Evolutionary conservation across 2,797 vertebrate genomes (phyloP), one percentile per base, ranked within the genome.

Genomic region (Tangara arthus): DNA sequence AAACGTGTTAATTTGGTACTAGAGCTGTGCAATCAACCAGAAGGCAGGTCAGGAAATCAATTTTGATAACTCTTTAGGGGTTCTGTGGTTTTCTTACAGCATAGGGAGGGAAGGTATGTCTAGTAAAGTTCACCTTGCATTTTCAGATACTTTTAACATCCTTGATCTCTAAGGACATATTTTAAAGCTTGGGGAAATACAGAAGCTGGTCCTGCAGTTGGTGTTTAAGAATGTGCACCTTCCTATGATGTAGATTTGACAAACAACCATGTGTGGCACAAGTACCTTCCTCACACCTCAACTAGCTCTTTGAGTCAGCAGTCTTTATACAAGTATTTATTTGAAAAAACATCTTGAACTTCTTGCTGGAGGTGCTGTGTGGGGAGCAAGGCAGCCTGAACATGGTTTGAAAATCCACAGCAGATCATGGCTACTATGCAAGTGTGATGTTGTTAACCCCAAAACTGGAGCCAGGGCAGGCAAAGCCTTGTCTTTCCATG

Each of bases 341-440:
- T 15, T 63, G 37, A 42, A 55, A 78, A 70, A 7, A 1, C n/a
- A 4, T 49, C 21, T 56, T 57, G 28, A 52, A 41, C n/a, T 1
- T 5, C 32, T 41, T 42, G 20, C 9, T 89, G 37, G 19, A 72
- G 18, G 20, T 77, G 16, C 50, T 34, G 3, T 3, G 0, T 4
- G 15, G 35, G n/a, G 32, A 64, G 20, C 9, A 55, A 63, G n/a
- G 15, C 30, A 65, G 9, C 7, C 39, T 42, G 41, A 50, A 52
- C 22, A 9, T 14, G 5, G 46, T 78, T n/a, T 27, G 15, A 27
- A 83, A 65, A 72, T 60, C 7, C 9, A 13, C 61, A 61, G n/a
- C 18, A 12, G 39, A 30, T 12, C 0, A 0, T 32, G 39, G 23
- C 15, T 89, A 1, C 42, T 52, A 27, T 34, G 39, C 4, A 4